Evolutionary conservation across 2,113 vertebrate genomes (phyloP).

Genomic region (Craseonycteris thonglongyai): DNA sequence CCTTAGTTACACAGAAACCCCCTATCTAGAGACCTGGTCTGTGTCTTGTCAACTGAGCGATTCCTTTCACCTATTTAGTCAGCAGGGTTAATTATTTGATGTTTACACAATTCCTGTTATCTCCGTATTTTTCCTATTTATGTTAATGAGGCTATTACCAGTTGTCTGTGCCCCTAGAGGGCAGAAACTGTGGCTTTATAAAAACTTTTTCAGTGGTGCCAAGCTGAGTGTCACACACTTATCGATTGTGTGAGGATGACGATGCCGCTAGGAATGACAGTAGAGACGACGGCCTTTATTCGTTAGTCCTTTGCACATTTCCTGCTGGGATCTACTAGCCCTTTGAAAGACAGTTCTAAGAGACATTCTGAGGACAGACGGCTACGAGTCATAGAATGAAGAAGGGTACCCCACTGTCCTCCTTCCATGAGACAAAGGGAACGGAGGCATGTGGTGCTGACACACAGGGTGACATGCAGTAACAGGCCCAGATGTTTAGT

Average conservation of each 20-base stretch:
- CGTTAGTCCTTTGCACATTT: background rate
- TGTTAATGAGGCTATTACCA: background rate
- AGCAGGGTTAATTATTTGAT: background rate
- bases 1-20: background rate
- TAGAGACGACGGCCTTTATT: background rate
- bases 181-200: background rate
- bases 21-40: background rate
- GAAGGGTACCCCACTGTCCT: background rate
- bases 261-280: background rate
- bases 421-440: background rate
- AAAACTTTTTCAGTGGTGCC: background rate
- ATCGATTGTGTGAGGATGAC: background rate
- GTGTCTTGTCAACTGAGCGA: background rate
- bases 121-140: background rate
- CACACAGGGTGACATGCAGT: background rate
- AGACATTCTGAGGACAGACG: background rate
- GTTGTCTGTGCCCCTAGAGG: background rate
- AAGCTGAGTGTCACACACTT: background rate
- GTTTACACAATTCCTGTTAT: background rate
- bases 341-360: slow-evolving; percentile 1
- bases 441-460: background rate
- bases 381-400: background rate
- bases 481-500: background rate
- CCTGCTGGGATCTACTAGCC: background rate
- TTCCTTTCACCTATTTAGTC: background rate